Conservation (phyloP, 2,797 vertebrate species). For the Anas georgica region DNA sequence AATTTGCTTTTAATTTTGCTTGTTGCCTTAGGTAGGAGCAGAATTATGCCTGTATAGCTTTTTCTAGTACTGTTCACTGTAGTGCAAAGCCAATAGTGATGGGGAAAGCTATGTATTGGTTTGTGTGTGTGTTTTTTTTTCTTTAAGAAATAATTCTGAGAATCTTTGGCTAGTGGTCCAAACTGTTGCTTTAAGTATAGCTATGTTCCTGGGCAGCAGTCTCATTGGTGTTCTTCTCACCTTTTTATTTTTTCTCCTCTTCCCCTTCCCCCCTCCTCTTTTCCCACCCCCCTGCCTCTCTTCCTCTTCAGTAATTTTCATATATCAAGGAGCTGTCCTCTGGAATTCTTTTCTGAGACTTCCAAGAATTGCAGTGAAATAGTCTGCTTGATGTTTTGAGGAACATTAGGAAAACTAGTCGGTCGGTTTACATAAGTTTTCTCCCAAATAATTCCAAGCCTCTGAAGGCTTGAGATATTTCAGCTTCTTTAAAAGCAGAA, state of each 20-base stretch:
- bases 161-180: neutral
- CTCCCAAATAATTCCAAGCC: neutral
- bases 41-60: neutral
- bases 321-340: neutral
- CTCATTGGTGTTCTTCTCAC: neutral
- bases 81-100: neutral
- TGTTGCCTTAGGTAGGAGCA: neutral
- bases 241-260: neutral
- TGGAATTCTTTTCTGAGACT: neutral
- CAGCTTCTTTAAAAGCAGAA: neutral
- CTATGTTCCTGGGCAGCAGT: neutral
- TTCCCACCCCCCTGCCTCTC: rapidly evolving
- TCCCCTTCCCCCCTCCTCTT: neutral
- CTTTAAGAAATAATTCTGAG: neutral
- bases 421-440: neutral
- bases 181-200: neutral
- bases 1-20: neutral
- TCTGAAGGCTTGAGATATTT: neutral
- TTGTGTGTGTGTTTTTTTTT: neutral
- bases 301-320: neutral
- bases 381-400: neutral
- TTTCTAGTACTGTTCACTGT: neutral
- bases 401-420: neutral
- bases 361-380: neutral
- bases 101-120: neutral